Evolutionary conservation across 2,888 invertebrate genomes (phyloP).

Genomic region (Neria commutata): DNA sequence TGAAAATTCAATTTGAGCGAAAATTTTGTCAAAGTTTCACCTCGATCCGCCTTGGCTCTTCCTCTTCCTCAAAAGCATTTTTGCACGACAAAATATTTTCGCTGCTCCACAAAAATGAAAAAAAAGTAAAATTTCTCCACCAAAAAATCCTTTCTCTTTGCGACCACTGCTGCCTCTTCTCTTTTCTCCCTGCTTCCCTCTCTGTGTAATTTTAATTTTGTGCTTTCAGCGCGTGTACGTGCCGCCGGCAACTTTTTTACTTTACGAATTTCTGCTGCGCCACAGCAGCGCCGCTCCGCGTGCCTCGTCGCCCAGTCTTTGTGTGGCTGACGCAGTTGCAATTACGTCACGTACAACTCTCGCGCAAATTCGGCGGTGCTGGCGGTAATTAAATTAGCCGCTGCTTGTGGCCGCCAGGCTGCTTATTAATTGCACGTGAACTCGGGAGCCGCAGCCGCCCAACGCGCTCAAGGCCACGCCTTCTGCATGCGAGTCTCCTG

Average conservation of each 20-base stretch:
- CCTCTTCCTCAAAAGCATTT: conserved; percentile 6
- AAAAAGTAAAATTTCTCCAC: no score
- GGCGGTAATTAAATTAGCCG: conserved; percentile 5
- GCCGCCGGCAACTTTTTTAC: conserved; percentile 1
- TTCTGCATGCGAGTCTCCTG: no score
- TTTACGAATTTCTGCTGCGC: background rate
- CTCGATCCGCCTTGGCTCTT: background rate
- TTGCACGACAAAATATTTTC: background rate
- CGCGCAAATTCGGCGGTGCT: background rate
- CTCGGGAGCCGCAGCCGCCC: no score
- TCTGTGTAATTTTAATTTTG: background rate
- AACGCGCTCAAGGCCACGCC: no score
- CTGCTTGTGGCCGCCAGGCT: background rate
- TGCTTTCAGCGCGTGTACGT: background rate
- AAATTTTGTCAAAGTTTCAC: conserved; percentile 28
- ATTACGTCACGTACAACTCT: conserved; percentile 6
- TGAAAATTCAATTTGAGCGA: conserved; percentile 41
- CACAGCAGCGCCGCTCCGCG: background rate
- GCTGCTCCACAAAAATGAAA: background rate
- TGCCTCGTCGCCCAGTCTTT: background rate
- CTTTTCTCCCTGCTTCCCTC: background rate
- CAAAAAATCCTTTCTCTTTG: conserved; percentile 1
- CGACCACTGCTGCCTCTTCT: background rate
- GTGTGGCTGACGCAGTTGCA: background rate
- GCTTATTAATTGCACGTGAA: no score